These are phyloP conservation scores for Macaca mulatta DNA, from an alignment of 2,113 vertebrate species.

Conservation along the genomic window DNA sequence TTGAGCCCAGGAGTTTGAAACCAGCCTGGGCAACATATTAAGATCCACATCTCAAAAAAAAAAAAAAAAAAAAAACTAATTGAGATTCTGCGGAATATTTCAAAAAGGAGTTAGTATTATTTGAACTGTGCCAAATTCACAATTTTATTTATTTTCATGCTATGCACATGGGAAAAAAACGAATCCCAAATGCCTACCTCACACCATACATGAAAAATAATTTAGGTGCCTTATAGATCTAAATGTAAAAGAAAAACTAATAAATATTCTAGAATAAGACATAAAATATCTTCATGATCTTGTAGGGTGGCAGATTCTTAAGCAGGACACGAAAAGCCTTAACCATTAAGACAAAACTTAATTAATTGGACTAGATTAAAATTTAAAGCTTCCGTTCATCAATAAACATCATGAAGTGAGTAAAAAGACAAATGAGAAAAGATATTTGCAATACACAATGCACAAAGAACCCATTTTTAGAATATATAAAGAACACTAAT, in stretches of 20 bases:
- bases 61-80: neutral
- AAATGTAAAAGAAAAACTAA: slow-evolving; percentile 20
- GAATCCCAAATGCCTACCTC: neutral
- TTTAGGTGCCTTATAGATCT: neutral
- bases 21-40: too few species aligned
- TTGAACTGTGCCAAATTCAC: neutral
- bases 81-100: neutral
- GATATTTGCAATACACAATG: neutral
- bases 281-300: neutral
- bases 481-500: neutral
- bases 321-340: neutral
- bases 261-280: slow-evolving; percentile 17
- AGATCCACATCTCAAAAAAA: neutral
- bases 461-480: neutral
- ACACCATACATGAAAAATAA: neutral
- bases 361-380: neutral
- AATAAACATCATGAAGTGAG: neutral
- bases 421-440: slow-evolving; percentile 2
- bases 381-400: neutral
- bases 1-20: neutral
- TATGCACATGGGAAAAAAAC: neutral
- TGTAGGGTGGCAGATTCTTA: neutral
- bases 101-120: neutral
- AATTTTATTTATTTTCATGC: neutral
- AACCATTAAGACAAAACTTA: slow-evolving; percentile 25